Base-by-base conservation (phyloP, 1,140 invertebrate genomes). In the Ectropis grisescens region DNA sequence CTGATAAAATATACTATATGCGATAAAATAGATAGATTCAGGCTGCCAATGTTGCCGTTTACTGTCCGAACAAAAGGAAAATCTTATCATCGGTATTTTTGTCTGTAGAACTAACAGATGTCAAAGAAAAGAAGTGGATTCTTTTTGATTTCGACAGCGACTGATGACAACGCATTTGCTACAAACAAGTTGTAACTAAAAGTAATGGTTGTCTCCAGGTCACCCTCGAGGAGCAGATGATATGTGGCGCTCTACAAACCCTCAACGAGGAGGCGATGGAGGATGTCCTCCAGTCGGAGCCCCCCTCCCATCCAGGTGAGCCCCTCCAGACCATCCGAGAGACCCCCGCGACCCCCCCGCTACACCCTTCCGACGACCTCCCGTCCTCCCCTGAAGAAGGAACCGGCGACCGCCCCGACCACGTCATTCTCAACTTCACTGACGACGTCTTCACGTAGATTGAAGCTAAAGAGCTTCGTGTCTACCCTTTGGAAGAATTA, bases 181-280 rank as follows among this genome's bases (percentile, higher is more conserved):
- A n/a, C n/a, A n/a, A n/a, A n/a, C n/a, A n/a, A n/a, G n/a, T n/a
- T 19, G 8, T 19, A 8, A 19, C 16, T 19, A 19, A 19, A 3
- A 19, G 3, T 19, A 19, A 19, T 19, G n/a, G n/a, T 19, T 19
- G 16, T 19, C 11, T 2, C 1, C 48, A 96, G 94, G 93, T 97
- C 19, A 95, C 94, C 0, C 82, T 97, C 41, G 94, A 97, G 79
- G 93, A 96, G 61, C 93, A 95, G 76, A 94, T 96, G 92, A 96
- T 97, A 49, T 94, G 93, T 67, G 94, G 94, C 37, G 94, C 93
- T 1, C 74, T 97, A 16, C 93, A 96, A 78, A 94, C 94, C 0
- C 83, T 97, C 2, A 96, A 95, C 62, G 94, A 96, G 83, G 94
- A 96, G 76, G 94, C 94, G 0, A 88, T 91, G 69, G 94, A 96